Evolutionary conservation across 1,140 invertebrate species (phyloP).

Genomic region (Radopholus similis): DNA sequence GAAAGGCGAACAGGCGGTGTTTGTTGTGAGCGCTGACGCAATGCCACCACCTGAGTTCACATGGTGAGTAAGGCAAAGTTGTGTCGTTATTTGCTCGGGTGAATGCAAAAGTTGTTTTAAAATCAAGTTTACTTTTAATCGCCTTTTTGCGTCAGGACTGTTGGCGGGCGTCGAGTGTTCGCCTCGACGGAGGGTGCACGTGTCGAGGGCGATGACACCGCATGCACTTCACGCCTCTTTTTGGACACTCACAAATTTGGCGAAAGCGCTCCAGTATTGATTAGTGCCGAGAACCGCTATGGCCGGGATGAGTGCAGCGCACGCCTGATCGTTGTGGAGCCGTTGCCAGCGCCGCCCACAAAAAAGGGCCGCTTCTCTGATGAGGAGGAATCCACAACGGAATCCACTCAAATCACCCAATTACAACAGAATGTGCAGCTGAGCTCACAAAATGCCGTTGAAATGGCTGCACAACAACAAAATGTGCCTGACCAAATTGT

Average conservation of each 20-base stretch:
- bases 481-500: background rate
- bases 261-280: constrained; percentile 35
- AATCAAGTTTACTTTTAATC: background rate
- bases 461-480: no score
- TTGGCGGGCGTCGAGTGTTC: constrained; percentile 34
- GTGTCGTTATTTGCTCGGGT: background rate
- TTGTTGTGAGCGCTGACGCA: constrained; percentile 49
- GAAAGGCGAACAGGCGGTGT: constrained; percentile 45
- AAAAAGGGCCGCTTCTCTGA: constrained; percentile 21
- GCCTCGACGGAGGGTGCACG: constrained; percentile 35
- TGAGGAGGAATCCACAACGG: constrained; percentile 18
- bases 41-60: constrained; percentile 42
- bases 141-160: constrained; percentile 16
- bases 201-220: constrained; percentile 41
- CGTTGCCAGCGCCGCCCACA: constrained; percentile 10
- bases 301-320: constrained; percentile 47
- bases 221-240: constrained; percentile 32
- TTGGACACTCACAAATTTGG: constrained; percentile 49
- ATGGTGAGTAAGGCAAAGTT: constrained; percentile 45
- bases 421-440: background rate
- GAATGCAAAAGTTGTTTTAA: background rate
- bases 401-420: background rate
- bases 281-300: constrained; percentile 45
- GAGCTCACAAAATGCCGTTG: no score
- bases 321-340: constrained; percentile 34